phyloP scores from a whole-genome alignment of 2,113 vertebrate species.

The Candoia aspera region DNA sequence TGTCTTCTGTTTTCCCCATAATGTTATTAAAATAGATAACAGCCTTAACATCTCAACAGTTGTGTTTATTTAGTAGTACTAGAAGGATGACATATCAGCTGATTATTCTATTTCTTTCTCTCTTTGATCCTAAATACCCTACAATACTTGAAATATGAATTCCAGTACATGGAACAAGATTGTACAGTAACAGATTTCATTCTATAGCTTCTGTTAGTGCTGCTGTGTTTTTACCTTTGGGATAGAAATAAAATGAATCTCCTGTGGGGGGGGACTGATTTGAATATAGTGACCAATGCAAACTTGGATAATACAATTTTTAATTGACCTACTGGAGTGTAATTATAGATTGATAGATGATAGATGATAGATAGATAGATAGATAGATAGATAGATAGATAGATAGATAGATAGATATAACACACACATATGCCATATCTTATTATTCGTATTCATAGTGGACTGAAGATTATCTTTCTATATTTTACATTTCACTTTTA shows the following conservation, averaged over 20 bases:
- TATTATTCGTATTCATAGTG: neutral
- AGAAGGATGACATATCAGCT: neutral
- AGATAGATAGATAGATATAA: no score
- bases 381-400: no score
- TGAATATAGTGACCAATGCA: neutral
- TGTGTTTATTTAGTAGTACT: neutral
- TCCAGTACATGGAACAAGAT: neutral
- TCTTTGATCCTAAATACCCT: neutral
- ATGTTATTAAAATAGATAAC: neutral
- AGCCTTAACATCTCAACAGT: neutral
- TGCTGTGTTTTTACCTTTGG: neutral
- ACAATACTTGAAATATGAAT: neutral
- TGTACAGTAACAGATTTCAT: neutral
- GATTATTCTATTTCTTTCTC: neutral
- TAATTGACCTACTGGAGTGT: neutral
- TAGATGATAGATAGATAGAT: no score
- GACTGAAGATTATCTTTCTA: neutral
- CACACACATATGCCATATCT: neutral
- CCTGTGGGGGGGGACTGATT: neutral
- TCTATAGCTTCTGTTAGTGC: neutral
- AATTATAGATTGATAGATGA: neutral
- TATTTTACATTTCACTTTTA: neutral
- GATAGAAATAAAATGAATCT: neutral
- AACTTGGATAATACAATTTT: neutral
- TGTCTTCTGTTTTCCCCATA: neutral